A percentile compares a stretch with the other conserved stretches of the same genome.
Conservation (phyloP, 2,797 vertebrate species). For the Sebastes iracundus region DNA sequence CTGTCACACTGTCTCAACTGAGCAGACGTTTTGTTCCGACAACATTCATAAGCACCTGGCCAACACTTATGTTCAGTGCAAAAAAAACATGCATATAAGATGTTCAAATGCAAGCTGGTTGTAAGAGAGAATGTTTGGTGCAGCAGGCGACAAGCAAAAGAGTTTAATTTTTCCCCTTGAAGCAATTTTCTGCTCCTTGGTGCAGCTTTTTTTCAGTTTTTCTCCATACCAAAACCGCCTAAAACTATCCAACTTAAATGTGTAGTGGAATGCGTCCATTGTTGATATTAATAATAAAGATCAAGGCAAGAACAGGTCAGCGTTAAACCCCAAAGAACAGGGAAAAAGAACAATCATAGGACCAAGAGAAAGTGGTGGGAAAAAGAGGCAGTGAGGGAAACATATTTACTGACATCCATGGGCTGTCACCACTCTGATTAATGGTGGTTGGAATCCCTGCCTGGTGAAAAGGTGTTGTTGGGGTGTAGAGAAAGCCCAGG, state of each 20-base stretch:
- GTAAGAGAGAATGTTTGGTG: constrained; percentile 19
- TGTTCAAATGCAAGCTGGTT: constrained; percentile 28
- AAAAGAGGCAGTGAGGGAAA: constrained; percentile 70
- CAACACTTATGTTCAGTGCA: constrained; percentile 46
- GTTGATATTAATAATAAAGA: constrained; percentile 25
- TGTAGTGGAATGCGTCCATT: background rate
- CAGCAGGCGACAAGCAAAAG: background rate
- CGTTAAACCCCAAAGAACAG: constrained; percentile 20
- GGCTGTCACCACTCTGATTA: constrained; percentile 86
- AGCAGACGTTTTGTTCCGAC: constrained; percentile 60
- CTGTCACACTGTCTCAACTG: constrained; percentile 65
- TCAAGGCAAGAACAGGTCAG: constrained; percentile 34
- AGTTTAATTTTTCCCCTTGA: constrained; percentile 30
- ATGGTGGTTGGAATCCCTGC: constrained; percentile 80
- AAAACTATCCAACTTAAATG: background rate
- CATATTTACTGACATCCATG: constrained; percentile 85
- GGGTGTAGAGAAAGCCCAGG: constrained; percentile 79
- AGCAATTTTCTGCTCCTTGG: constrained; percentile 50
- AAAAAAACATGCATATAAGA: constrained; percentile 30
- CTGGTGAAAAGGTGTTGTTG: constrained; percentile 83
- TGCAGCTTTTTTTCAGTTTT: background rate
- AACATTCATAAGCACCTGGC: constrained; percentile 67
- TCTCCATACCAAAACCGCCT: background rate
- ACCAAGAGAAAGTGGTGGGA: constrained; percentile 40
- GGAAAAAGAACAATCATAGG: constrained; percentile 29